Evolutionary conservation across 1,140 invertebrate genomes (phyloP).

Genomic region (Sinonovacula constricta): DNA sequence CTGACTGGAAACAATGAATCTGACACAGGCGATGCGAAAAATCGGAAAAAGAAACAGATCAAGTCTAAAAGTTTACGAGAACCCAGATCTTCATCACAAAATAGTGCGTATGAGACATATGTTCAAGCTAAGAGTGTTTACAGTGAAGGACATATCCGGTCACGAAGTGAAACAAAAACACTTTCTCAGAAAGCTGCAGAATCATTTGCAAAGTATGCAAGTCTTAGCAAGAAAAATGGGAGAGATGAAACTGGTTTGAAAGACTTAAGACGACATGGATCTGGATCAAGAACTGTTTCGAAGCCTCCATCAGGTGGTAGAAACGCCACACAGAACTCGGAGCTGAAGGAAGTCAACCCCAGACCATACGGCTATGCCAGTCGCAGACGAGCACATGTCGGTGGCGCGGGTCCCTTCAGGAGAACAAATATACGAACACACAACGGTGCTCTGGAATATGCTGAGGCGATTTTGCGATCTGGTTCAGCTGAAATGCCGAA

Average conservation of each 20-base stretch:
- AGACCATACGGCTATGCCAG: conserved; percentile 55
- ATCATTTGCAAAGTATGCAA: conserved; percentile 48
- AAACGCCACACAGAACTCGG: conserved; percentile 5
- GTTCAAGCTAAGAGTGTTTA: background rate
- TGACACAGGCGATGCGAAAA: too few species aligned
- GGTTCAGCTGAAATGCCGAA: conserved; percentile 57
- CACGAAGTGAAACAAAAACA: conserved; percentile 9
- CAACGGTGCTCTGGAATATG: conserved; percentile 54
- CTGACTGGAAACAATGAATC: too few species aligned
- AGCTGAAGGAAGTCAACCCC: conserved; percentile 48
- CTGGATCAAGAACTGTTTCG: too few species aligned
- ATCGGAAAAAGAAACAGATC: too few species aligned
- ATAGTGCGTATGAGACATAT: background rate
- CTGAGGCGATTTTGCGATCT: conserved; percentile 43
- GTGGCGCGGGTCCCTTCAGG: conserved; percentile 43
- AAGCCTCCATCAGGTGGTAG: conserved; percentile 30
- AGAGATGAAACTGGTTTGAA: conserved; percentile 20
- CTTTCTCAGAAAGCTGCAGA: conserved; percentile 36
- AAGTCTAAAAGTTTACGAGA: too few species aligned
- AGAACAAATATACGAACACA: conserved; percentile 47
- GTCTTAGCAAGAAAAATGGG: conserved; percentile 11
- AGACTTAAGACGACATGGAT: conserved; percentile 26
- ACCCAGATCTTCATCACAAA: background rate
- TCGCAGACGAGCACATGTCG: conserved; percentile 13
- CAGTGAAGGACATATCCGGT: background rate